Percentiles rank a stretch among this genome's conserved stretches.
phyloP scores from a whole-genome alignment of 2,888 invertebrate species.

The Xestia rhomboidea region DNA sequence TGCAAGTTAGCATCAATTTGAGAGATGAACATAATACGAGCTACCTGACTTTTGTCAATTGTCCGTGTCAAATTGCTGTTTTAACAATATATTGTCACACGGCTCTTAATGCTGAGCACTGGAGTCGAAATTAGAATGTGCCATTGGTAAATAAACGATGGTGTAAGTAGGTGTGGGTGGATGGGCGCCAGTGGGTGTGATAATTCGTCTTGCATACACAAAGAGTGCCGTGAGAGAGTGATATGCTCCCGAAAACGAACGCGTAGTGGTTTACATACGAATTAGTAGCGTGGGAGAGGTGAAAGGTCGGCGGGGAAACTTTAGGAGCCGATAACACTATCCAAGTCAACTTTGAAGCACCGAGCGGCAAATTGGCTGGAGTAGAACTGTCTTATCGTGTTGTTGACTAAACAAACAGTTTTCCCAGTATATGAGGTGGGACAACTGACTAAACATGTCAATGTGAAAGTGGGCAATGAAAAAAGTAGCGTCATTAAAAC shows the following conservation, averaged over 20 bases:
- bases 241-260: slow-evolving; percentile 85
- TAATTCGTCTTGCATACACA: slow-evolving; percentile 88
- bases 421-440: slow-evolving; percentile 26
- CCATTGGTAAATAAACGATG: slow-evolving; percentile 74
- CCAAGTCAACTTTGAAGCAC: slow-evolving; percentile 70
- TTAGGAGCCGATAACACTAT: slow-evolving; percentile 69
- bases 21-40: slow-evolving; percentile 74
- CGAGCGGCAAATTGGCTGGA: slow-evolving; percentile 61
- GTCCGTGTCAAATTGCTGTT: slow-evolving; percentile 77
- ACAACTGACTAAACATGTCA: slow-evolving; percentile 11
- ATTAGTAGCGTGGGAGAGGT: slow-evolving; percentile 88
- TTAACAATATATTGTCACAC: slow-evolving; percentile 70
- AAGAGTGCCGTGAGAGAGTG: slow-evolving; percentile 88
- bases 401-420: slow-evolving; percentile 60
- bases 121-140: slow-evolving; percentile 78
- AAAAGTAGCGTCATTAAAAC: slow-evolving; percentile 19
- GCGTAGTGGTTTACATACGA: slow-evolving; percentile 82
- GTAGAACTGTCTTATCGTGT: slow-evolving; percentile 43
- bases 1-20: slow-evolving; percentile 82
- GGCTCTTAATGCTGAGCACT: slow-evolving; percentile 74
- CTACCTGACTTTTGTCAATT: slow-evolving; percentile 85
- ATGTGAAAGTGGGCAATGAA: slow-evolving; percentile 32
- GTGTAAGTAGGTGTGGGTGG: slow-evolving; percentile 78
- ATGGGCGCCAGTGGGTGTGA: slow-evolving; percentile 88
- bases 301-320: slow-evolving; percentile 81